Percentiles rank a stretch among this genome's conserved stretches.
Evolutionary conservation across 1,140 invertebrate genomes (phyloP).

Genomic region (Dufourea novaeangliae): DNA sequence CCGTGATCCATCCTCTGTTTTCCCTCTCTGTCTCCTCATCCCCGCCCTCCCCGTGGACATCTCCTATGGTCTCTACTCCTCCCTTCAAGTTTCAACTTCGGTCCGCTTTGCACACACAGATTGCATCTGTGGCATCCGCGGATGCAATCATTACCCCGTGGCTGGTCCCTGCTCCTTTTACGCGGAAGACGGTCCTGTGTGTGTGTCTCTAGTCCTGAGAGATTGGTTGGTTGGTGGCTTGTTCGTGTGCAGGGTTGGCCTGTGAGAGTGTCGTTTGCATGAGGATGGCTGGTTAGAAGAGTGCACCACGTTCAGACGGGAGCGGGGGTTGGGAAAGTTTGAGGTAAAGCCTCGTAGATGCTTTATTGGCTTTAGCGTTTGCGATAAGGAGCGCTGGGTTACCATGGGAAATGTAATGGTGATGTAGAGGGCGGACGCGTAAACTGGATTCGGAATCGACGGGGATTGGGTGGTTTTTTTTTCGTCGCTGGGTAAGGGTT

Average conservation of each 20-base stretch:
- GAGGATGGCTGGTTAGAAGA: constrained; percentile 53
- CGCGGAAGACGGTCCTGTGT: constrained; percentile 35
- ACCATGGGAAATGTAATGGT: constrained; percentile 23
- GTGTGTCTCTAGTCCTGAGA: constrained; percentile 43
- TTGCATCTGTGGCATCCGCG: constrained; percentile 74
- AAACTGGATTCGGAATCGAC: constrained; percentile 14
- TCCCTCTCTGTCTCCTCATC: constrained; percentile 23
- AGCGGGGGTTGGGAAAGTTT: constrained; percentile 51
- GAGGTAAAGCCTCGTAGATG: constrained; percentile 51
- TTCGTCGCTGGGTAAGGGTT: not conserved
- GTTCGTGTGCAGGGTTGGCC: not conserved
- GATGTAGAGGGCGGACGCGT: not conserved
- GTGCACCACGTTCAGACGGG: constrained; percentile 55
- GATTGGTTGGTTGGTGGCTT: not conserved
- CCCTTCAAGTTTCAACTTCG: constrained; percentile 60
- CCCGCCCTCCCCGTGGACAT: not conserved
- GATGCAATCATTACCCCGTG: constrained; percentile 76
- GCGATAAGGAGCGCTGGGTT: constrained; percentile 46
- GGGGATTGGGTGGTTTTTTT: not conserved
- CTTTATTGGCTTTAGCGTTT: constrained; percentile 57
- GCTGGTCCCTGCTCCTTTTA: constrained; percentile 55
- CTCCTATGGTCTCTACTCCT: constrained; percentile 23
- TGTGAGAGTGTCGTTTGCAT: constrained; percentile 22
- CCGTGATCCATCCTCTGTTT: constrained; percentile 48
- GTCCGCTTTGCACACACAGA: constrained; percentile 77